A percentile compares a stretch with the other conserved stretches of the same genome.
phyloP scores from a whole-genome alignment of 2,888 invertebrate species.

The Habroteleia sp. region DNA sequence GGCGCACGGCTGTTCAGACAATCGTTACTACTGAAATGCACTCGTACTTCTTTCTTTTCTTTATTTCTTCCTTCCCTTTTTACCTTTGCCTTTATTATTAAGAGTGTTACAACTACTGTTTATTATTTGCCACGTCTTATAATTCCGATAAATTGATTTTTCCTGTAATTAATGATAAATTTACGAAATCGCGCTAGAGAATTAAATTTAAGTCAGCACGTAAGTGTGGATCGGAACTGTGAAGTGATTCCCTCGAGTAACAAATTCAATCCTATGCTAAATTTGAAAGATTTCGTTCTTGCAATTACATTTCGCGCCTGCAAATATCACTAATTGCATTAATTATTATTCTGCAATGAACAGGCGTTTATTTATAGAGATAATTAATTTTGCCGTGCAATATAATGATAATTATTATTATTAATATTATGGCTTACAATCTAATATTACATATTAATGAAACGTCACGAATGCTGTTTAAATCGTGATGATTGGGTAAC shows the following conservation, averaged over 20 bases:
- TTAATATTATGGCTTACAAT: too few species aligned
- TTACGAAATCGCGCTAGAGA: background rate
- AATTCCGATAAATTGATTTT: conserved; percentile 22
- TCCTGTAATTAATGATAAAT: conserved; percentile 36
- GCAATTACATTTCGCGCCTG: too few species aligned
- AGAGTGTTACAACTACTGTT: conserved; percentile 34
- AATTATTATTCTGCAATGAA: too few species aligned
- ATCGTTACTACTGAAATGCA: conserved; percentile 38
- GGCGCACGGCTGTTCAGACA: conserved; percentile 48
- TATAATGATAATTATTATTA: too few species aligned
- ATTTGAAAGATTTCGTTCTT: too few species aligned
- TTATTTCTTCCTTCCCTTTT: conserved; percentile 11
- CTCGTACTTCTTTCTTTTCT: conserved; percentile 26
- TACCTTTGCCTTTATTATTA: conserved; percentile 26
- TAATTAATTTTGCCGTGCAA: too few species aligned
- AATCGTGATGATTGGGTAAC: too few species aligned
- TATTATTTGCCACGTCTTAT: background rate
- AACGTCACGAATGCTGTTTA: too few species aligned
- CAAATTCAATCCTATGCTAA: conserved; percentile 6
- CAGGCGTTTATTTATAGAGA: too few species aligned
- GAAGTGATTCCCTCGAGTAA: conserved; percentile 6
- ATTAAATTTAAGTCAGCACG: conserved; percentile 1
- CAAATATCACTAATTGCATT: too few species aligned
- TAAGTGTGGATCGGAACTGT: background rate
- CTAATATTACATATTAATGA: too few species aligned